phyloP scores from a whole-genome alignment of 1,140 invertebrate species.

The Steinernema feltiae region DNA sequence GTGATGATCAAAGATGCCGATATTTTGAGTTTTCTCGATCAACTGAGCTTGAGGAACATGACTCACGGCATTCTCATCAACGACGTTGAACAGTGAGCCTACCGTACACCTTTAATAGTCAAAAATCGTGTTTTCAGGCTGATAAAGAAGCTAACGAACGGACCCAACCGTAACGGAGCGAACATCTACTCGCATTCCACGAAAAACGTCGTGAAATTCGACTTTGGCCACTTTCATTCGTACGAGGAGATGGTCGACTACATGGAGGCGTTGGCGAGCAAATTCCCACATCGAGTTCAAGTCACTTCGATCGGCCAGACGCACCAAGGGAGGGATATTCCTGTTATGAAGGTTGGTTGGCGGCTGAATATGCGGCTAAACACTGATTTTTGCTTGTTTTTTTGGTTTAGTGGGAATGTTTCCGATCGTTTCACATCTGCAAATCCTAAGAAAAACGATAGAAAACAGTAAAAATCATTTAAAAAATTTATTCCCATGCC shows the following conservation, averaged over 20 bases:
- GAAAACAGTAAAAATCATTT: background rate
- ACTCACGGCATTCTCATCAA: constrained; percentile 68
- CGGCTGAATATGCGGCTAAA: too few relatives aligned
- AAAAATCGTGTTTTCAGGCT: constrained; percentile 31
- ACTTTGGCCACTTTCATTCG: constrained; percentile 38
- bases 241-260: constrained; percentile 61
- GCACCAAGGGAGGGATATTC: constrained; percentile 58
- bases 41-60: constrained; percentile 66
- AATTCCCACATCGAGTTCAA: constrained; percentile 57
- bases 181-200: constrained; percentile 25
- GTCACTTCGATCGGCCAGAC: constrained; percentile 59
- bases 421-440: too few relatives aligned
- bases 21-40: constrained; percentile 65
- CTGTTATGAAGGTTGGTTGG: constrained; percentile 60
- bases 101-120: background rate
- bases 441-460: background rate
- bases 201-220: constrained; percentile 25
- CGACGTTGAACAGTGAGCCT: constrained; percentile 66
- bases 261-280: constrained; percentile 58
- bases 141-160: constrained; percentile 46
- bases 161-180: constrained; percentile 5
- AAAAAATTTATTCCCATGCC: constrained; percentile 76
- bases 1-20: constrained; percentile 68
- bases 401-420: too few relatives aligned
- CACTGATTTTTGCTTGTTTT: too few relatives aligned